Evolutionary conservation across 2,797 vertebrate genomes (phyloP).

Genomic region (Danio kyathit): DNA sequence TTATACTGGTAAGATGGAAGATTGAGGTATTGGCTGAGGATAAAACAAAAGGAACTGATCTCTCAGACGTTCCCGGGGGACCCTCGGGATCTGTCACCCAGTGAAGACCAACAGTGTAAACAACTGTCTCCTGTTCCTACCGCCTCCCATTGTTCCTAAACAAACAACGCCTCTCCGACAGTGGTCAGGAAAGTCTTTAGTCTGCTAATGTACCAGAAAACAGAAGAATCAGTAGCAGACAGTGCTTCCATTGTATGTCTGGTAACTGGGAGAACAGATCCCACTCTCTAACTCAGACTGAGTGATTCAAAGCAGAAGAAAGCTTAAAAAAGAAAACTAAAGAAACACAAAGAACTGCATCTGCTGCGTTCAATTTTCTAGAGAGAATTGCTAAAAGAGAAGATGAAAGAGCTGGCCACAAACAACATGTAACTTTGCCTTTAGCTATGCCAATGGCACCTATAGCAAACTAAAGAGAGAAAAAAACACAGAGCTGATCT

Average conservation of each 20-base stretch:
- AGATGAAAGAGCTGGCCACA: constrained; percentile 42
- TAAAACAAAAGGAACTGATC: constrained; percentile 13
- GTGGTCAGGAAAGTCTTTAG: constrained; percentile 37
- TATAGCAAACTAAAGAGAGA: neutral
- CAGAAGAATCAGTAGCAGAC: constrained; percentile 35
- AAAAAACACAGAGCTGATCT: too few relatives aligned
- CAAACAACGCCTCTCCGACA: constrained; percentile 45
- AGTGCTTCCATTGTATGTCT: constrained; percentile 43
- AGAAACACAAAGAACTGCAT: constrained; percentile 21
- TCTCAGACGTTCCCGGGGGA: constrained; percentile 8
- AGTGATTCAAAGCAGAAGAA: constrained; percentile 28
- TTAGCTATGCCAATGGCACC: constrained; percentile 41
- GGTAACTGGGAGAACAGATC: constrained; percentile 50
- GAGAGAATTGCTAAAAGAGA: constrained; percentile 27
- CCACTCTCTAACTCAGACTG: constrained; percentile 10
- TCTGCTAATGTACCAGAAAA: constrained; percentile 52
- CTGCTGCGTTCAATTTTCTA: constrained; percentile 29
- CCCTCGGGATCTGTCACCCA: constrained; percentile 8
- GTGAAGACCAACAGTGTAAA: constrained; percentile 28
- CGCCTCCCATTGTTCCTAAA: constrained; percentile 32
- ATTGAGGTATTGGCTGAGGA: constrained; percentile 29
- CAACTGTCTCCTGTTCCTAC: constrained; percentile 45
- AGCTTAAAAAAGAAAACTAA: neutral
- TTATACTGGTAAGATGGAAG: constrained; percentile 18
- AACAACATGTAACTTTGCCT: constrained; percentile 41